Evolutionary conservation across 2,113 vertebrate species (phyloP), one percentile per base, ranked within the genome.

Genomic region (Centropristis striata): DNA sequence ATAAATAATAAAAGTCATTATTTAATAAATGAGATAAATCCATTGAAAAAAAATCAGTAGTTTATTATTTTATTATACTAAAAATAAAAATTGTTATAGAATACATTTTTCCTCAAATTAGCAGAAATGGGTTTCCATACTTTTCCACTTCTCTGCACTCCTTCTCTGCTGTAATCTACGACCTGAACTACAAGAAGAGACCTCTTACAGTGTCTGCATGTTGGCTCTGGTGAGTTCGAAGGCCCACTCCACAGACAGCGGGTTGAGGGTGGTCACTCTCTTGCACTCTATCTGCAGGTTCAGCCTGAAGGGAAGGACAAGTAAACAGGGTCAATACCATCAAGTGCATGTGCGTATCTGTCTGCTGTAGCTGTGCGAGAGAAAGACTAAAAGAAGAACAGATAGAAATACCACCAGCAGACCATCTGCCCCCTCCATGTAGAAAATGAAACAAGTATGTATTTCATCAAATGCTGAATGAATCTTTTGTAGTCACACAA

Each of bases 221-320:
- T 99, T 99, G 85, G 93, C 94, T 92, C 96, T 96, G 88, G 97
- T 99, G 75, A 99, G 95, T 78, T 97, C 96, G n/a, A 97, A 98
- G 58, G 97, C 97, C 98, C 97, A 99, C 50, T 98, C 97, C 67
- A 98, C 93, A 0, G 96, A 97, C 78, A 95, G 90, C 0, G 95
- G 94, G 28, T 96, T 96, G 91, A 98, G 93, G 18, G 95, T 86
- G 0, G 97, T 92, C 47, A 95, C 96, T 0, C 96, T 93, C 80
- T 96, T 95, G 50, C 97, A 98, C 87, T 98, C 97, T 18, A 99
- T 98, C 93, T 96, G 93, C 71, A 98, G 92, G 50, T 97, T 97
- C 77, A 98, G 86, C 60, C 97, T 98, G 90, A 0, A 57, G 14
- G 15, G 44, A 61, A 69, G 9, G 39, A 71, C 36, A 71, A 72